A percentile compares a stretch with the other conserved stretches of the same genome.
Evolutionary conservation across 2,888 invertebrate species (phyloP).

Genomic region (Synanthedon vespiformis): DNA sequence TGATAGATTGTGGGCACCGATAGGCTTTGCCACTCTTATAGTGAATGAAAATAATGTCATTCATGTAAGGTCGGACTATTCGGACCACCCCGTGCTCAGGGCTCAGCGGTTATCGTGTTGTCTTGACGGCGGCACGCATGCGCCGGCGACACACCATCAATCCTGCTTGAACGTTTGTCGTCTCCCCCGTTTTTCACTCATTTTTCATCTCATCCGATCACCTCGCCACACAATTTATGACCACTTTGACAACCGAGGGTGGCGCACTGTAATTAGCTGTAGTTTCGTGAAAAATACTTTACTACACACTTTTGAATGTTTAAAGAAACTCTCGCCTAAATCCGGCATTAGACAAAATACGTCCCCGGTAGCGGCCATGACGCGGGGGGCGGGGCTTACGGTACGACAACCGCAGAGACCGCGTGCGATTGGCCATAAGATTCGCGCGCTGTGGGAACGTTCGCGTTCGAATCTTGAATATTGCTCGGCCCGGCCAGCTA

Average conservation of each 20-base stretch:
- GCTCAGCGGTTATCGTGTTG: neutral
- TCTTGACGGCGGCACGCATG: conserved; percentile 15
- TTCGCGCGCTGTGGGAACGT: conserved; percentile 39
- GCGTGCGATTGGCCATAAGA: conserved; percentile 53
- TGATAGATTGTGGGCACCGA: no score
- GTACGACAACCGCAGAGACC: conserved; percentile 11
- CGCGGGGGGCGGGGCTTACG: conserved; percentile 49
- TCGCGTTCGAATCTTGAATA: conserved; percentile 29
- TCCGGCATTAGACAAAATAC: conserved; percentile 53
- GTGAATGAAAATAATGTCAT: conserved; percentile 16
- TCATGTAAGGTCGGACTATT: conserved; percentile 26
- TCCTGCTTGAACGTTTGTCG: conserved; percentile 24
- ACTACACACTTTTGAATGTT: no score
- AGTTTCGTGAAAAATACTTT: neutral
- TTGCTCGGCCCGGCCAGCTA: conserved; percentile 11
- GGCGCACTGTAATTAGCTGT: conserved; percentile 17
- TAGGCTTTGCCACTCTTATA: no score
- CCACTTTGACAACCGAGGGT: conserved; percentile 11
- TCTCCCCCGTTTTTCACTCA: conserved; percentile 25
- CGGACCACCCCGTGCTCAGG: conserved; percentile 32
- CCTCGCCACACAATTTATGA: conserved; percentile 9
- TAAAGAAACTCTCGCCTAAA: conserved; percentile 42
- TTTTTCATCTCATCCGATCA: conserved; percentile 28
- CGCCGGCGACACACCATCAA: conserved; percentile 40
- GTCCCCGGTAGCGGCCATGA: conserved; percentile 45